Percentiles rank a stretch among this genome's conserved stretches.
Evolutionary conservation across 2,797 vertebrate species (phyloP).

Genomic region (Aphelocoma californica): DNA sequence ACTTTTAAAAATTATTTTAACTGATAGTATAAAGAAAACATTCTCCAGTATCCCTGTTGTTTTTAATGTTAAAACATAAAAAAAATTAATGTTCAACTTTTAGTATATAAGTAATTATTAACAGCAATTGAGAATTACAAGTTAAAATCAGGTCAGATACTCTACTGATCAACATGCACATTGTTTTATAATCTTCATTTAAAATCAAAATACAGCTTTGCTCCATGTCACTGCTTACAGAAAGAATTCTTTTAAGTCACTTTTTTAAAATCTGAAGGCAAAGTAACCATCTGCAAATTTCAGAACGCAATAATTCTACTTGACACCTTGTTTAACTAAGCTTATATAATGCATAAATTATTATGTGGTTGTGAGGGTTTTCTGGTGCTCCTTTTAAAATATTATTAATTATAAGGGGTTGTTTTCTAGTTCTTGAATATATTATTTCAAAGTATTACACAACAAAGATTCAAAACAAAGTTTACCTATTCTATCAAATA

Average conservation of each 20-base stretch:
- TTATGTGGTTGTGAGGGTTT: neutral
- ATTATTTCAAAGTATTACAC: neutral
- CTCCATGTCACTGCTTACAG: neutral
- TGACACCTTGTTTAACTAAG: neutral
- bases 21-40: neutral
- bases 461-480: neutral
- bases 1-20: neutral
- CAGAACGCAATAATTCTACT: neutral
- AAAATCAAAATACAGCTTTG: neutral
- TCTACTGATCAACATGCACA: neutral
- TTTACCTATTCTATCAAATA: neutral
- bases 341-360: neutral
- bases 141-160: neutral
- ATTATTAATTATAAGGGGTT: neutral
- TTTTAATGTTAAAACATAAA: neutral
- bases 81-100: neutral
- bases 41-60: neutral
- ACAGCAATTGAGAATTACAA: neutral
- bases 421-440: neutral
- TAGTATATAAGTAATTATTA: neutral
- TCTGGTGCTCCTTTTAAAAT: neutral
- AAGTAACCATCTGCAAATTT: neutral
- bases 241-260: neutral
- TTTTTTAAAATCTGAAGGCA: neutral
- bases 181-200: neutral